A percentile compares a stretch with the other conserved stretches of the same genome.
phyloP scores from a whole-genome alignment of 2,888 invertebrate genomes.

The Dicyrtomina minuta region DNA sequence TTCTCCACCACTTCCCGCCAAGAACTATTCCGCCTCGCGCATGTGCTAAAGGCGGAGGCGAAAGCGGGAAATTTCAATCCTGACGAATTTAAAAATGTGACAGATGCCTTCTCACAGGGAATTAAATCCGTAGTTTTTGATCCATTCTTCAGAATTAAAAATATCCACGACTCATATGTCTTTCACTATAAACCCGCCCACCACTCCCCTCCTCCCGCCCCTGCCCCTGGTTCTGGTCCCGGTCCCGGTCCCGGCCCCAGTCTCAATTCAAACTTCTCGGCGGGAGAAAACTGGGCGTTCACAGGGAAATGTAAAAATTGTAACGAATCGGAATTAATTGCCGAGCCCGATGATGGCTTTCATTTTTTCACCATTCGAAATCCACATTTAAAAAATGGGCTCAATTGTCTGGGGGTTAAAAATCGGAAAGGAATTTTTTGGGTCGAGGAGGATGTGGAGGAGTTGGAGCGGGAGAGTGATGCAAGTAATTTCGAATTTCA shows the following conservation, averaged over 20 bases:
- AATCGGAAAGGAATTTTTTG: slow-evolving; percentile 10
- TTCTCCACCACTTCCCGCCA: not conserved
- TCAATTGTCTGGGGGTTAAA: slow-evolving; percentile 25
- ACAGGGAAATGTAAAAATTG: slow-evolving; percentile 28
- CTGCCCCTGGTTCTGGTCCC: too few species aligned
- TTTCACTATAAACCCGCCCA: slow-evolving; percentile 12
- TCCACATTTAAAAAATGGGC: not conserved
- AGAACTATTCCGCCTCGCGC: slow-evolving; percentile 14
- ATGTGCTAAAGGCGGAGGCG: not conserved
- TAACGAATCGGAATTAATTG: slow-evolving; percentile 6
- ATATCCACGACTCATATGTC: slow-evolving; percentile 28
- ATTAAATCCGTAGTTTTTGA: slow-evolving; percentile 13
- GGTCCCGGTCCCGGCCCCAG: too few species aligned
- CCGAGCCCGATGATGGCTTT: not conserved
- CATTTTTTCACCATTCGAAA: slow-evolving; percentile 5
- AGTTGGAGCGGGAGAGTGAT: too few species aligned
- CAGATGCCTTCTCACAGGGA: slow-evolving; percentile 8
- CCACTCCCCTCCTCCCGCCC: too few species aligned
- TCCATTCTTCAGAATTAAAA: slow-evolving; percentile 17
- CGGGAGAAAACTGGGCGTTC: slow-evolving; percentile 7
- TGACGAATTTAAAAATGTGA: not conserved
- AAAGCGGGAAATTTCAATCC: not conserved
- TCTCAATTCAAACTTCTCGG: not conserved
- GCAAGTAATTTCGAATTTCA: not conserved
- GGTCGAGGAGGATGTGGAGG: not conserved